A percentile compares a stretch with the other conserved stretches of the same genome.
phyloP scores from a whole-genome alignment of 2,797 vertebrate species.

The Diglossa cyanea region DNA sequence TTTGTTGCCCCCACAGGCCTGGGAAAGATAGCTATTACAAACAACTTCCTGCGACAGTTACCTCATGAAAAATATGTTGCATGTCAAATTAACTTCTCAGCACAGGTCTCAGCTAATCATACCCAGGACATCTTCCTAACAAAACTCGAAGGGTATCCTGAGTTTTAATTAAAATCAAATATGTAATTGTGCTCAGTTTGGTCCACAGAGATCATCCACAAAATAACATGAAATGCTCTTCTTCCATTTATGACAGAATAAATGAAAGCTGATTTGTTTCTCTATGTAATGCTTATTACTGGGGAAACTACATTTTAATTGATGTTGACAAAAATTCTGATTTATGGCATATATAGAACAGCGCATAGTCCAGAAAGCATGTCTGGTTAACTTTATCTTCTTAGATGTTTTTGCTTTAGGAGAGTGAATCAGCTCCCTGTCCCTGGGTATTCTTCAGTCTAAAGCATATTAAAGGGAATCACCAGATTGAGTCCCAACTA shows the following conservation, averaged over 20 bases:
- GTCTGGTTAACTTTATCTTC: slow-evolving; percentile 69
- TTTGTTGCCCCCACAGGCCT: slow-evolving; percentile 79
- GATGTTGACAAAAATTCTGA: slow-evolving; percentile 77
- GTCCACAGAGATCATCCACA: slow-evolving; percentile 66
- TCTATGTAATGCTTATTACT: slow-evolving; percentile 68
- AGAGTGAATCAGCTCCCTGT: slow-evolving; percentile 63
- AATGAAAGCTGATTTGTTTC: slow-evolving; percentile 80
- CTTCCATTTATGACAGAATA: slow-evolving; percentile 75
- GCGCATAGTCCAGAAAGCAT: background rate
- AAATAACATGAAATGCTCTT: slow-evolving; percentile 71
- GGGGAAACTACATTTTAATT: slow-evolving; percentile 73
- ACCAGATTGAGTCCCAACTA: slow-evolving; percentile 78
- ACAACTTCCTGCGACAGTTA: slow-evolving; percentile 78
- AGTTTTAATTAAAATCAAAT: slow-evolving; percentile 85
- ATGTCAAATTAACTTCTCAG: slow-evolving; percentile 80
- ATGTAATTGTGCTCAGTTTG: slow-evolving; percentile 73
- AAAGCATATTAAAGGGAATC: slow-evolving; percentile 78
- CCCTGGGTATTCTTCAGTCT: slow-evolving; percentile 70
- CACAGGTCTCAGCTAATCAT: slow-evolving; percentile 76
- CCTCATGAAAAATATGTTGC: slow-evolving; percentile 80
- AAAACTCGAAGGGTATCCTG: slow-evolving; percentile 77
- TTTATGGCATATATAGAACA: slow-evolving; percentile 60
- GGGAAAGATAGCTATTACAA: slow-evolving; percentile 73
- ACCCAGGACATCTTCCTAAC: slow-evolving; percentile 75
- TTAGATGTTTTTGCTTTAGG: slow-evolving; percentile 57